Percentiles rank a stretch among this genome's conserved stretches.
Conservation (phyloP, 2,113 vertebrate species). For the Chaetodon auriga region DNA sequence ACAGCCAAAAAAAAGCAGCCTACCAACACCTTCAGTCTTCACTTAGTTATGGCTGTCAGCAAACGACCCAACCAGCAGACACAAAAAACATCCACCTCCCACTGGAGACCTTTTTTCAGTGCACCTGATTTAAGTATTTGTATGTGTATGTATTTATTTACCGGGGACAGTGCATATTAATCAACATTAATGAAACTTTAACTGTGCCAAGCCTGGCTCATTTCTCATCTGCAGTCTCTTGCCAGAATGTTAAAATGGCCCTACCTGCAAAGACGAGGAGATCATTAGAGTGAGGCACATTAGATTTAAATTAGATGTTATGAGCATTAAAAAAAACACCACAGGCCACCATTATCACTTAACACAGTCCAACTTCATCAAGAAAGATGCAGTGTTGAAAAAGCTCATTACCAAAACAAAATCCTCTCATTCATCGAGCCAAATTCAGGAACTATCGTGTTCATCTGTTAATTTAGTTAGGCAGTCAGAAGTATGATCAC, state of each 20-base stretch:
- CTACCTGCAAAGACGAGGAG: background rate
- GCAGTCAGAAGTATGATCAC: too few relatives aligned
- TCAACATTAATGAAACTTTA: conserved; percentile 28
- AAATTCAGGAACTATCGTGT: background rate
- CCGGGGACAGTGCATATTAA: background rate
- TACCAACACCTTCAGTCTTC: too few relatives aligned
- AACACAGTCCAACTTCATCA: too few relatives aligned
- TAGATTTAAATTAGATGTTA: background rate
- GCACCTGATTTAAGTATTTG: conserved; percentile 2
- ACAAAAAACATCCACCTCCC: background rate
- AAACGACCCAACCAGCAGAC: background rate
- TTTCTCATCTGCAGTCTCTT: conserved; percentile 12
- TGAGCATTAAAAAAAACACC: background rate
- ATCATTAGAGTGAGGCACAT: background rate
- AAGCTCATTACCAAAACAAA: background rate
- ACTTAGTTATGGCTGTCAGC: background rate
- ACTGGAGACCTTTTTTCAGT: background rate
- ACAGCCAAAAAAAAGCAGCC: background rate
- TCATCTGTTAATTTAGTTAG: background rate
- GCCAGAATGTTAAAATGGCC: background rate
- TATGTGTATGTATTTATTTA: conserved; percentile 7
- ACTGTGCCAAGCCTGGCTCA: background rate
- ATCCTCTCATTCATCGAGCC: background rate
- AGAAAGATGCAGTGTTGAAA: background rate
- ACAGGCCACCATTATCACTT: background rate